These are phyloP conservation scores for Ganaspis sp. DNA, from an alignment of 1,140 invertebrate species.

Conservation along the genomic window DNA sequence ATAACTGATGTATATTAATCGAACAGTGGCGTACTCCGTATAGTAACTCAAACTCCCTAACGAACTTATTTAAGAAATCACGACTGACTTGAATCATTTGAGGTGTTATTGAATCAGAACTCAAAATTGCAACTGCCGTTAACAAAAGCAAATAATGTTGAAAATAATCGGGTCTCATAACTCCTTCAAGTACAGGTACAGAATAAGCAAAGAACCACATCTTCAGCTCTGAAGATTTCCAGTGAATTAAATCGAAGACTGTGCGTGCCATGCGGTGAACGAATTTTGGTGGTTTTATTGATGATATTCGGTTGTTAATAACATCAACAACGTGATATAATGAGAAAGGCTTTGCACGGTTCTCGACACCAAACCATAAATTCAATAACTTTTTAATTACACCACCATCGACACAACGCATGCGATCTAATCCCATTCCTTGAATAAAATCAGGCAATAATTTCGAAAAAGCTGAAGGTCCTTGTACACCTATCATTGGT, in stretches of 20 bases:
- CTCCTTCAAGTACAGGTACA: conserved; percentile 37
- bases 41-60: conserved; percentile 22
- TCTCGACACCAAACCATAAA: conserved; percentile 36
- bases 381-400: conserved; percentile 32
- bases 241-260: conserved; percentile 41
- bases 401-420: conserved; percentile 35
- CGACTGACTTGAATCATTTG: background rate
- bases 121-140: conserved; percentile 13
- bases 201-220: conserved; percentile 43
- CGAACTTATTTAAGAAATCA: conserved; percentile 21
- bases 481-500: conserved; percentile 35
- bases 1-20: conserved; percentile 35
- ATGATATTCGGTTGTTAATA: conserved; percentile 37
- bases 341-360: background rate
- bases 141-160: conserved; percentile 44
- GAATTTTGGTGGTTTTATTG: conserved; percentile 39
- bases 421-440: conserved; percentile 36
- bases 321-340: background rate
- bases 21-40: conserved; percentile 27
- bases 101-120: background rate
- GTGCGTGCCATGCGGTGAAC: conserved; percentile 40
- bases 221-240: conserved; percentile 54
- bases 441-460: conserved; percentile 38
- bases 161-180: conserved; percentile 41
- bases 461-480: conserved; percentile 33